Base-by-base conservation (phyloP, 2,888 invertebrate genomes). In the Laspeyria flexula region DNA sequence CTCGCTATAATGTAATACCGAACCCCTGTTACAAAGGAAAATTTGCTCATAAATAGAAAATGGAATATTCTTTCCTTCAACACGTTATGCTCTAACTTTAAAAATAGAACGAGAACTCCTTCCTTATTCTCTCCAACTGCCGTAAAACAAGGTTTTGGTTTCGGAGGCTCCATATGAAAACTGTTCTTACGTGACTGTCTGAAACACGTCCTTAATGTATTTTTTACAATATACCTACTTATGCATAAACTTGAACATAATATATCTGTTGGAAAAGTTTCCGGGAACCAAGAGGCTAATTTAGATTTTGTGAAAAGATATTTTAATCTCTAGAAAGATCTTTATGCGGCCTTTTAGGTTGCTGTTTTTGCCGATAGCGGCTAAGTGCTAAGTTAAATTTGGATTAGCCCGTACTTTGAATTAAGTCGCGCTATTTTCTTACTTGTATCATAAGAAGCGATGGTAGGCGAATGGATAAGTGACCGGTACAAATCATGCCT, bases 81-180 rank as follows among this genome's bases (percentile, higher is more conserved):
- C 5, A 21, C 21, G 21, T 5, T 2, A 21, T 21, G 2, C 5
- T 2, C 21, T 5, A 21, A 2, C 2, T 21, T 5, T 21, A 21
- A 21, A 21, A 21, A 21, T 5, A 5, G 2, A 21, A 21, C 21
- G 21, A 21, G 5, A 21, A 21, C 21, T 21, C 5, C 5, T 5
- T 2, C 21, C 2, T 21, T 21, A 6, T 3, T 44, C 41, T 45
- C 40, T 40, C 27, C 23, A 41, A 33, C 25, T 45, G 41, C 30
- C 29, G 41, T 53, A 45, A 60, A 56, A 64, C 48, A 51, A 10
- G 41, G 43, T 41, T 56, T 54, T 5, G n/a, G 13, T 56, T 51
- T 64, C 43, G 54, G 38, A 43, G 41, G 30, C 25, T 21, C 21
- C 18, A 38, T 13, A 15, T 9, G 5, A 23, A 45, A 39, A 29